Evolutionary conservation across 2,888 invertebrate genomes (phyloP), one percentile per base, ranked within the genome.

Genomic region (Pegoplata infirma): DNA sequence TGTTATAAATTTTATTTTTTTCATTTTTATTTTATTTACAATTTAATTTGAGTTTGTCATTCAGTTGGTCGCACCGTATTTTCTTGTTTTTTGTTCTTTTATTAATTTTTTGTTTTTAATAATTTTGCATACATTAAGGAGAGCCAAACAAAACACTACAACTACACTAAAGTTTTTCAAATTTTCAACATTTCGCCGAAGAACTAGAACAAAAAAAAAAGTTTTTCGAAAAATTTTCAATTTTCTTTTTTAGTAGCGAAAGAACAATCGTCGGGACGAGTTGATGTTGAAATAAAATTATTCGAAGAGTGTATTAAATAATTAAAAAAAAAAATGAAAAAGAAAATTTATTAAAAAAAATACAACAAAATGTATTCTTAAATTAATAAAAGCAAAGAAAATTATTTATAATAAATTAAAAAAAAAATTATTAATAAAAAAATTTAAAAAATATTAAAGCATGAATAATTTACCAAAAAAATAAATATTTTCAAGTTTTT

Each of bases 91-190:
- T n/a, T n/a, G n/a, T n/a, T n/a, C n/a, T 44, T 67, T 23, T 66
- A n/a, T 44, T 17, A 46, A 59, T 53, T 59, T 32, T 51, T 17
- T 47, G 16, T 40, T 40, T 40, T 5, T 19, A 63, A 64, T 53
- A 64, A n/a, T 77, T 73, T 74, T 78, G 73, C 78, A 68, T 78
- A 78, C 73, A 78, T 78, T 78, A 69, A 69, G 78, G 78, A 72
- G 76, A 67, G 53, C 59, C 64, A 67, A 71, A 55, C 36, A 19
- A 23, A 21, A 53, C 17, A n/a, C n/a, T n/a, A n/a, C n/a, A n/a
- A n/a, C n/a, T n/a, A 61, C 46, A 19, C 10, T n/a, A 51, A 5
- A 8, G 55, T 23, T 59, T 40, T n/a, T 21, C 8, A 49, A 25
- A 58, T 40, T n/a, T 49, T 49, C 40, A 58, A 36, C 47, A 66